These are phyloP conservation scores for Hyperopisus bebe DNA, from an alignment of 2,113 vertebrate genomes.

Conservation along the genomic window DNA sequence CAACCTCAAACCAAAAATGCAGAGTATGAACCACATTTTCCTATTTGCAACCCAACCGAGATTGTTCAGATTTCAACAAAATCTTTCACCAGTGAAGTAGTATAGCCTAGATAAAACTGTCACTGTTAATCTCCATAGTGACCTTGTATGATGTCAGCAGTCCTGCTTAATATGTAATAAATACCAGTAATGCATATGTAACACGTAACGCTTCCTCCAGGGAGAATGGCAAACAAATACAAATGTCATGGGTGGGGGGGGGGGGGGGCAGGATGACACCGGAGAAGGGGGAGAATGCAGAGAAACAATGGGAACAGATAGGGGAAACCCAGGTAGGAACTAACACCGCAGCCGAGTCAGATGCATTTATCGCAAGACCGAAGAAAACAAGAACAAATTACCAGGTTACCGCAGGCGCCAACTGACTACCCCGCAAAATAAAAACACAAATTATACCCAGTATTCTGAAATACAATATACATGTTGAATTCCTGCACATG, in stretches of 20 bases:
- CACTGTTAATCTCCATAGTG: neutral
- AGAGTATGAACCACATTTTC: constrained; percentile 16
- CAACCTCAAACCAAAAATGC: neutral
- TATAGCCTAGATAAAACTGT: neutral
- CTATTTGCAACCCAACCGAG: neutral
- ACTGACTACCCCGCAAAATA: neutral
- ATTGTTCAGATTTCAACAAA: neutral
- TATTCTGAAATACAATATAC: neutral
- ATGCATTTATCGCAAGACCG: neutral
- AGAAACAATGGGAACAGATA: neutral
- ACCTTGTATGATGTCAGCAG: neutral
- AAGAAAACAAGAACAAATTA: neutral
- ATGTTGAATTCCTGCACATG: neutral
- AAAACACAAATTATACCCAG: neutral
- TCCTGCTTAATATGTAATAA: neutral
- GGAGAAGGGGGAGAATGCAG: neutral
- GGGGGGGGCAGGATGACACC: too few species aligned
- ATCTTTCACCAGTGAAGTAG: neutral
- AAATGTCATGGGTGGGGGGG: neutral
- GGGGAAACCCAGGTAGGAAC: neutral
- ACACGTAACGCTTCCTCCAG: neutral
- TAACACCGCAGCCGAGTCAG: neutral
- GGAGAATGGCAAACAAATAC: neutral
- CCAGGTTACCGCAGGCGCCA: neutral
- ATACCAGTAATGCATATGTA: constrained; percentile 3